Evolutionary conservation across 2,797 vertebrate species (phyloP).

Genomic region (Poecilia wingei): DNA sequence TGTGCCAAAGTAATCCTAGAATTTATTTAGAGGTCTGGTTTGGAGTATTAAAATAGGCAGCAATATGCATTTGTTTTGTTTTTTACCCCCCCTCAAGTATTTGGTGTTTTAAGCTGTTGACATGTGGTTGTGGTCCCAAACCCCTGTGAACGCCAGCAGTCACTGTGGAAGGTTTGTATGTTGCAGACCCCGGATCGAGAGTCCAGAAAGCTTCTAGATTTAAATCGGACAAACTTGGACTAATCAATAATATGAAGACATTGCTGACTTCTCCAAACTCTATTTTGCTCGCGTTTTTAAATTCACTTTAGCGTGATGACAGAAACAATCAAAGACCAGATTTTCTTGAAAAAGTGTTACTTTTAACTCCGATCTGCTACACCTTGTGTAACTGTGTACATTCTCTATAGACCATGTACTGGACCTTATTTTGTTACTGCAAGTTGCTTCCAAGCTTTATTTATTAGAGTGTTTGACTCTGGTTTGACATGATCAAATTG

Average conservation of each 20-base stretch:
- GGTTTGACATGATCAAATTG: constrained; percentile 46
- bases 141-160: no score
- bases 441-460: background rate
- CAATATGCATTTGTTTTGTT: background rate
- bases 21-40: background rate
- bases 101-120: no score
- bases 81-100: no score
- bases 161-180: background rate
- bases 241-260: background rate
- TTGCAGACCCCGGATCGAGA: background rate
- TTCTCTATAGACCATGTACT: background rate
- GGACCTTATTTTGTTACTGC: background rate
- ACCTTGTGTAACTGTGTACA: background rate
- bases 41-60: background rate
- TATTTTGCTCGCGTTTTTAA: background rate
- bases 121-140: no score
- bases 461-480: constrained; percentile 55
- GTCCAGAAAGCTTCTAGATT: background rate
- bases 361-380: background rate
- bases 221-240: background rate
- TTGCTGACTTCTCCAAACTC: background rate
- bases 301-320: background rate
- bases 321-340: background rate
- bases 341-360: background rate
- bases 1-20: no score